Evolutionary conservation across 1,140 invertebrate genomes (phyloP).

Genomic region (Probaryconus sp.): DNA sequence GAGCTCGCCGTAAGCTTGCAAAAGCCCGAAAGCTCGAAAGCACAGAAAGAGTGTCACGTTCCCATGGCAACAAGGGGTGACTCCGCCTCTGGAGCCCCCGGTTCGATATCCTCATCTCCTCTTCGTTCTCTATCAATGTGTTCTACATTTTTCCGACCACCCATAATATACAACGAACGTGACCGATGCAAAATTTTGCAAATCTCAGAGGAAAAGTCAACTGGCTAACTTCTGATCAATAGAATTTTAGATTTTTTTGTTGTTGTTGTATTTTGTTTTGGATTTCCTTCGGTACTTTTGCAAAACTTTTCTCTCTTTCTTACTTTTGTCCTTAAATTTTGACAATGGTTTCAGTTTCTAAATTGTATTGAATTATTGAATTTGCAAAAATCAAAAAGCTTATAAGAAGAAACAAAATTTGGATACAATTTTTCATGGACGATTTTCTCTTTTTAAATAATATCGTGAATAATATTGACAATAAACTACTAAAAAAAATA

Average conservation of each 20-base stretch:
- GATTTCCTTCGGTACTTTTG: no score
- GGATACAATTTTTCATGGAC: no score
- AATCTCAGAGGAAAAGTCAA: slow-evolving; percentile 19
- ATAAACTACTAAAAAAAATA: no score
- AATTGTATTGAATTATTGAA: no score
- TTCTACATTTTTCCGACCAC: slow-evolving; percentile 70
- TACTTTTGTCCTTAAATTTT: no score
- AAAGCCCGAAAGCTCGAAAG: slow-evolving; percentile 71
- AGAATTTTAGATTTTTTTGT: neutral
- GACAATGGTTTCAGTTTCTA: no score
- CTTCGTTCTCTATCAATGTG: slow-evolving; percentile 67
- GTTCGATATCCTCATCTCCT: slow-evolving; percentile 76
- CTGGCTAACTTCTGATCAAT: neutral
- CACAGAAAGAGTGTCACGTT: slow-evolving; percentile 76
- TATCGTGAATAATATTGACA: no score
- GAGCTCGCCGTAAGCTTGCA: slow-evolving; percentile 61
- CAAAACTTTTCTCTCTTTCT: no score
- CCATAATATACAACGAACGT: slow-evolving; percentile 45
- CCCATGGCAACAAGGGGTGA: slow-evolving; percentile 73
- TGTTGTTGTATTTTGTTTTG: no score
- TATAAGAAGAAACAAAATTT: no score
- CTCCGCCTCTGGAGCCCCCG: slow-evolving; percentile 72
- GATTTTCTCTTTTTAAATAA: no score
- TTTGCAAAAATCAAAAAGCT: no score
- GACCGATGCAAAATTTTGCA: slow-evolving; percentile 31